Conservation (phyloP, 1,140 invertebrate species). For the Leptinotarsa texana region DNA sequence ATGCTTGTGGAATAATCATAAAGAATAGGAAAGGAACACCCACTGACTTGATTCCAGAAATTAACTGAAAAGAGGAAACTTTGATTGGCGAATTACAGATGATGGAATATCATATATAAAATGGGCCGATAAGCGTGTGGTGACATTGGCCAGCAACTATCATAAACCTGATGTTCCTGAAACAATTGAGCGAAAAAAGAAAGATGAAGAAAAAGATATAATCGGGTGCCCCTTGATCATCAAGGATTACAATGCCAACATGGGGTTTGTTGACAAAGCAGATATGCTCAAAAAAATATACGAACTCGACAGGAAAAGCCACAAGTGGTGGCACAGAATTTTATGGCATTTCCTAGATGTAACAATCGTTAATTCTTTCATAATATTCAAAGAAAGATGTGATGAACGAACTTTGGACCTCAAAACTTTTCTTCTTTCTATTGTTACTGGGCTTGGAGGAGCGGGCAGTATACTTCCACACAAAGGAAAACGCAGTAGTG, state of each 20-base stretch:
- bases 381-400: conserved; percentile 34
- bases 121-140: conserved; percentile 55
- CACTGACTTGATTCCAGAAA: conserved; percentile 48
- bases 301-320: conserved; percentile 50
- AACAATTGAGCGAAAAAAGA: conserved; percentile 44
- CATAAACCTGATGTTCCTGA: conserved; percentile 46
- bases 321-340: conserved; percentile 49
- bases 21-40: conserved; percentile 43
- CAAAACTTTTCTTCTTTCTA: conserved; percentile 35
- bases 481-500: neutral
- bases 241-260: conserved; percentile 53
- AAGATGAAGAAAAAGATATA: conserved; percentile 43
- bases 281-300: conserved; percentile 52
- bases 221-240: conserved; percentile 38
- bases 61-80: conserved; percentile 50
- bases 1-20: conserved; percentile 51
- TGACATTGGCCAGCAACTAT: conserved; percentile 54
- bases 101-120: conserved; percentile 51
- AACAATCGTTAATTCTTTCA: conserved; percentile 32
- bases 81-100: conserved; percentile 50
- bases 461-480: conserved; percentile 3
- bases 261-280: conserved; percentile 54
- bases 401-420: neutral
- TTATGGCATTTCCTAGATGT: conserved; percentile 41
- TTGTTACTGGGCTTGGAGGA: conserved; percentile 34